Percentiles rank a stretch among this genome's conserved stretches.
phyloP scores from a whole-genome alignment of 2,888 invertebrate genomes.

The Hipparchia semele region DNA sequence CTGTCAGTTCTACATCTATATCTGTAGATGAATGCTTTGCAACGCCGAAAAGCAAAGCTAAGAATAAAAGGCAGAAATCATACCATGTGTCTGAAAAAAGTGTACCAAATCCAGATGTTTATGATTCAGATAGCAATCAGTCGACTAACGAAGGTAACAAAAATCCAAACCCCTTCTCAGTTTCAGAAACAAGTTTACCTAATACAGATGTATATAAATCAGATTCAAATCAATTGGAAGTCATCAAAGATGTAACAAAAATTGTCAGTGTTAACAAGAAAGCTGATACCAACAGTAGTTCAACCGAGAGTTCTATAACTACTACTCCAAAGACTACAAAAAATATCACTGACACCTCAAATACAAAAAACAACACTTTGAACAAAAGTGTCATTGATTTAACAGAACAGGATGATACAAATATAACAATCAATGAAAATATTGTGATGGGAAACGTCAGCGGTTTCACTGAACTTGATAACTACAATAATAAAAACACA shows the following conservation, averaged over 20 bases:
- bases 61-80: constrained; percentile 70
- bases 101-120: constrained; percentile 77
- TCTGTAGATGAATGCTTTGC: constrained; percentile 68
- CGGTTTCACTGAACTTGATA: constrained; percentile 59
- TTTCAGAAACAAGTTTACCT: constrained; percentile 67
- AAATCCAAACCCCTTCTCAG: constrained; percentile 58
- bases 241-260: constrained; percentile 45
- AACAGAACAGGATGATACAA: constrained; percentile 49
- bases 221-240: constrained; percentile 74
- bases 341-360: constrained; percentile 40
- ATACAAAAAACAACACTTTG: constrained; percentile 45
- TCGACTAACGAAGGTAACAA: constrained; percentile 58
- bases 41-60: constrained; percentile 76
- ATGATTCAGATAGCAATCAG: constrained; percentile 83
- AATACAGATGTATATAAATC: constrained; percentile 81
- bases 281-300: constrained; percentile 47
- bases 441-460: constrained; percentile 73
- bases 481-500: constrained; percentile 35
- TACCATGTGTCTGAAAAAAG: constrained; percentile 65
- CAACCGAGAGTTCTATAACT: constrained; percentile 28
- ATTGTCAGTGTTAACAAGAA: constrained; percentile 28
- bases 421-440: constrained; percentile 59
- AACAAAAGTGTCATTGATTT: constrained; percentile 55
- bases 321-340: constrained; percentile 41
- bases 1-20: constrained; percentile 39